Conservation (phyloP, 2,888 invertebrate genomes). For the Julus scandinavius region DNA sequence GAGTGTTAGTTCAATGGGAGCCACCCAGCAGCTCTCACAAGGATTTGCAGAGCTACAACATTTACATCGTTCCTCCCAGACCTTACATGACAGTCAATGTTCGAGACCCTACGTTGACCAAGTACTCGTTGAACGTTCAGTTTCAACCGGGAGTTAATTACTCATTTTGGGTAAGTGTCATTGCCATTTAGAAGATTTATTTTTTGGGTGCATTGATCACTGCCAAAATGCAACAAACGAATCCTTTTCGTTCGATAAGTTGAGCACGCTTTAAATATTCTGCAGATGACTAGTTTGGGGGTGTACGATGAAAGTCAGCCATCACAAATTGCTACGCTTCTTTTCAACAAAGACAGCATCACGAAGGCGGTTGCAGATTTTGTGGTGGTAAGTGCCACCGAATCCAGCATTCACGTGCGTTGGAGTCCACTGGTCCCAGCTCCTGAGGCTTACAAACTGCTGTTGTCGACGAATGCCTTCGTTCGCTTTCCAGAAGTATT, state of each 20-base stretch:
- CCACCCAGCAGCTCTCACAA: constrained; percentile 75
- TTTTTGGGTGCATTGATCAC: no score
- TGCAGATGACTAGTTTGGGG: constrained; percentile 76
- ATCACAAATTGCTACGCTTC: constrained; percentile 72
- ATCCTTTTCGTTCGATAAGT: no score
- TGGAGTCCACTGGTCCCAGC: constrained; percentile 72
- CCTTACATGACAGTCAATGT: constrained; percentile 69
- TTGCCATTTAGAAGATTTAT: no score
- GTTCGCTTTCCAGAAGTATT: constrained; percentile 43
- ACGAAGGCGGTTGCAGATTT: constrained; percentile 73
- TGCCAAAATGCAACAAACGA: no score
- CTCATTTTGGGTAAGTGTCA: constrained; percentile 76
- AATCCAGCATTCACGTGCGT: constrained; percentile 70
- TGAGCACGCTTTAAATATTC: constrained; percentile 36
- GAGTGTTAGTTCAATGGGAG: constrained; percentile 78
- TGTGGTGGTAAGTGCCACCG: constrained; percentile 68
- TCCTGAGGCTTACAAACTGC: constrained; percentile 73
- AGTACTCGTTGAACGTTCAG: constrained; percentile 70
- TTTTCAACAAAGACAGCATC: constrained; percentile 75
- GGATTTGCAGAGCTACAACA: constrained; percentile 72
- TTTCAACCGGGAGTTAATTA: constrained; percentile 73
- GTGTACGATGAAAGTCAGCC: constrained; percentile 72
- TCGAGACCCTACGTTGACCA: constrained; percentile 67
- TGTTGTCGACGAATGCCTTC: not conserved
- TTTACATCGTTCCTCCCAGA: constrained; percentile 74